Percentiles rank a stretch among this genome's conserved stretches.
These are phyloP conservation scores for Nasua narica DNA, from an alignment of 2,797 vertebrate genomes.

Conservation along the genomic window DNA sequence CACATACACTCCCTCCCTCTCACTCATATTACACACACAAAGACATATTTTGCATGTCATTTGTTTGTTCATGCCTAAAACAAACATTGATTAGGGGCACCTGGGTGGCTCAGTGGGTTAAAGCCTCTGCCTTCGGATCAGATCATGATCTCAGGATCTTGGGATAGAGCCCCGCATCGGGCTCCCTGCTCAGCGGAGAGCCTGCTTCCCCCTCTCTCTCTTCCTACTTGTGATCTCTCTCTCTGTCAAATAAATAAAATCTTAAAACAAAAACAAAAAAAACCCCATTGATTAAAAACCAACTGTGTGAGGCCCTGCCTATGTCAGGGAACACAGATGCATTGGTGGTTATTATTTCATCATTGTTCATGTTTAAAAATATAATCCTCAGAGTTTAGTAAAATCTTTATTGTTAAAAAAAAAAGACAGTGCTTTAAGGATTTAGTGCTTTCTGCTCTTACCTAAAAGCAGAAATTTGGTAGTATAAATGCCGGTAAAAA, in stretches of 20 bases:
- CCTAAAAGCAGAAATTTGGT: neutral
- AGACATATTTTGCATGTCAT: neutral
- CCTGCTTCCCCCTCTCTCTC: no score
- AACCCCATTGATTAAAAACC: neutral
- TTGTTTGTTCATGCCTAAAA: neutral
- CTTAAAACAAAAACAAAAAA: no score
- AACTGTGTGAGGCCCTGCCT: neutral
- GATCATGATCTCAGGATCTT: no score
- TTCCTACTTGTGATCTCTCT: no score
- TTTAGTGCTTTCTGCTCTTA: slow-evolving; percentile 10
- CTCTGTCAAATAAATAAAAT: no score
- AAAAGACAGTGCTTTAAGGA: neutral
- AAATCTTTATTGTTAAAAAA: neutral
- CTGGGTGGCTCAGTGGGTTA: no score
- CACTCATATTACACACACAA: neutral
- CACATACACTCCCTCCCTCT: neutral
- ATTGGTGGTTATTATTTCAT: neutral
- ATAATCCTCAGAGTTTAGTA: neutral
- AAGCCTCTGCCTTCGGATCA: no score
- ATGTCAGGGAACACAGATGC: neutral
- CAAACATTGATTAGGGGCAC: neutral
- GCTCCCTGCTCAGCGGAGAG: no score
- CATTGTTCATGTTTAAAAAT: slow-evolving; percentile 12
- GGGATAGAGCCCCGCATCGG: no score
- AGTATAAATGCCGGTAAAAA: neutral